Percentiles rank a stretch among this genome's conserved stretches.
Evolutionary conservation across 2,797 vertebrate species (phyloP).

Genomic region (Tragelaphus eurycerus): DNA sequence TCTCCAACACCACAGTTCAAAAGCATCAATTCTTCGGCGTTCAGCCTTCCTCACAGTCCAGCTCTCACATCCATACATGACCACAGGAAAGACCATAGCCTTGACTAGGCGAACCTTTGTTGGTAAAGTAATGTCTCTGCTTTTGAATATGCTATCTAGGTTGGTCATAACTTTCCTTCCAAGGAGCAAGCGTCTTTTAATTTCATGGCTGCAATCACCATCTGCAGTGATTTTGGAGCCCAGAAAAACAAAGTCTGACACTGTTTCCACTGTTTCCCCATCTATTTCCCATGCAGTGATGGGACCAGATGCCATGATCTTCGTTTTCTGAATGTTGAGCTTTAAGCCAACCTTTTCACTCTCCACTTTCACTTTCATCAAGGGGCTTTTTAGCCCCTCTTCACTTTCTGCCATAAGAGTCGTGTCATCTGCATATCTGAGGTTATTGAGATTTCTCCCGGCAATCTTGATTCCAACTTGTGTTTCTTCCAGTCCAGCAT

Average conservation of each 20-base stretch:
- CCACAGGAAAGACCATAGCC: too few species aligned
- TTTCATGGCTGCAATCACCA: not conserved
- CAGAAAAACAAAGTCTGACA: too few species aligned
- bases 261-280: too few species aligned
- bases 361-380: too few species aligned
- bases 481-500: rapidly evolving
- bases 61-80: not conserved
- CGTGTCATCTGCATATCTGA: not conserved
- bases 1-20: not conserved
- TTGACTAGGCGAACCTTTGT: too few species aligned
- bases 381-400: not conserved
- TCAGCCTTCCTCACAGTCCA: not conserved
- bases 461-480: not conserved
- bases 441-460: rapidly evolving
- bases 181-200: not conserved
- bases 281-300: too few species aligned
- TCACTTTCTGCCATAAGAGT: not conserved
- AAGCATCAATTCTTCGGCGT: rapidly evolving
- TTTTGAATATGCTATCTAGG: too few species aligned
- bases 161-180: not conserved
- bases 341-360: too few species aligned
- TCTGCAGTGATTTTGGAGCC: too few species aligned
- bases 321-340: too few species aligned
- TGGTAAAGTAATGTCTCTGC: too few species aligned
- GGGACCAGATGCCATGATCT: too few species aligned